Evolutionary conservation across 2,113 vertebrate genomes (phyloP).

Genomic region (Trematocara zebra): DNA sequence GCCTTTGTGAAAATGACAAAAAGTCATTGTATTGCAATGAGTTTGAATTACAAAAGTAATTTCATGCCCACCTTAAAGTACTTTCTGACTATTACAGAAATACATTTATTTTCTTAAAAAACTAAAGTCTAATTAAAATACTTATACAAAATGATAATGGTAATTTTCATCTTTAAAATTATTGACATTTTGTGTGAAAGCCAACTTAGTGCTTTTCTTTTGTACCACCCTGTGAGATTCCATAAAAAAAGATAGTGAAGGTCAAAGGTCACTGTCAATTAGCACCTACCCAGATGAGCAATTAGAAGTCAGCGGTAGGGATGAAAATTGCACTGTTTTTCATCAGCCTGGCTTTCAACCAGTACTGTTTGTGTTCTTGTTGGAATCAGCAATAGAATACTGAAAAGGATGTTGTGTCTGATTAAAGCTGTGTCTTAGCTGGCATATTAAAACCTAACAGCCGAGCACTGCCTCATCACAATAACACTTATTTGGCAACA

Average conservation of each 20-base stretch:
- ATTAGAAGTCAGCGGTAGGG: conserved; percentile 58
- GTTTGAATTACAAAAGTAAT: conserved; percentile 25
- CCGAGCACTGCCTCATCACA: conserved; percentile 55
- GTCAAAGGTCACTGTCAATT: conserved; percentile 68
- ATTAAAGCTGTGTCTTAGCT: conserved; percentile 50
- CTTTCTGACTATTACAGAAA: not conserved
- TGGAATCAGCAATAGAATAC: conserved; percentile 48
- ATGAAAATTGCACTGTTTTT: conserved; percentile 64
- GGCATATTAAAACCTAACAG: conserved; percentile 63
- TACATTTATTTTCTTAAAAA: not conserved
- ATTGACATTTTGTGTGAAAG: not conserved
- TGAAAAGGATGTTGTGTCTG: conserved; percentile 53
- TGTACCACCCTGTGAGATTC: conserved; percentile 39
- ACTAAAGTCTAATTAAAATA: not conserved
- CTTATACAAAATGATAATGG: not conserved
- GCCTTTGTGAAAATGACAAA: conserved; percentile 40
- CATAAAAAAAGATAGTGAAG: conserved; percentile 35
- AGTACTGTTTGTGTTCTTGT: conserved; percentile 51
- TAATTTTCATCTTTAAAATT: not conserved
- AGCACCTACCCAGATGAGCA: conserved; percentile 62
- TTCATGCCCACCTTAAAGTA: conserved; percentile 5
- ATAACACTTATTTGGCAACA: conserved; percentile 61
- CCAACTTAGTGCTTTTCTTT: not conserved
- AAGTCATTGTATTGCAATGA: conserved; percentile 44
- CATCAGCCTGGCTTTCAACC: conserved; percentile 60